Base-by-base conservation (phyloP, 1,140 invertebrate genomes). In the Orius laevigatus region DNA sequence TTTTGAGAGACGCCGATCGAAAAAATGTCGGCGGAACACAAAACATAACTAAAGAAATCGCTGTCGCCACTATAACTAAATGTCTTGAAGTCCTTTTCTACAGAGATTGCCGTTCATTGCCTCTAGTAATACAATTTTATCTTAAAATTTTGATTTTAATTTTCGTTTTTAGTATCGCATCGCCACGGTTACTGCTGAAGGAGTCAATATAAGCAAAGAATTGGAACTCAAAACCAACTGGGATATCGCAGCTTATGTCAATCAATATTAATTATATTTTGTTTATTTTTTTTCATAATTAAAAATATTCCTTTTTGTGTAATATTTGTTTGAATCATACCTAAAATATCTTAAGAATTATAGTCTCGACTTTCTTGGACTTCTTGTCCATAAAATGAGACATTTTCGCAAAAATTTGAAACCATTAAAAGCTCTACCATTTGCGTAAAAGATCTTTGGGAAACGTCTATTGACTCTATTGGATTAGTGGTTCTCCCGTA, bases 31-130 rank as follows among this genome's bases (percentile, higher is more conserved):
- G 71, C 6, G 55, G 55, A 32, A 18, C 44, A 34, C 50, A 50
- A n/a, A 62, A 79, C 54, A 63, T 77, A 59, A 63, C 69, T 18
- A 72, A 86, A 61, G 16, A 16, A 11, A 35, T 25, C 3, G 92
- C 92, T 14, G 68, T 73, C 50, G 70, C 75, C 51, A 59, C 81
- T 50, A 65, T 96, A 1, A 71, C 78, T 25, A 80, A 82, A 60
- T 83, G 79, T 55, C 79, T 97, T 78, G 79, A 85, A 65, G 78
- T 95, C 8, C 63, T 96, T n/a, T 95, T 75, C 64, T 94, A 93
- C 63, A 78, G 92, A 56, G 92, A 98, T 72, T 82, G 84, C 4
- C 74, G 87, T 52, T 79, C 89, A 41, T 81, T 14, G 20, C 11
- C 25, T 3, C 19, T 9, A 25, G 16, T 12, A 14, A 14, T 25